A percentile compares a stretch with the other conserved stretches of the same genome.
Conservation (phyloP, 1,140 invertebrate genomes). For the Pteromalus puparum region DNA sequence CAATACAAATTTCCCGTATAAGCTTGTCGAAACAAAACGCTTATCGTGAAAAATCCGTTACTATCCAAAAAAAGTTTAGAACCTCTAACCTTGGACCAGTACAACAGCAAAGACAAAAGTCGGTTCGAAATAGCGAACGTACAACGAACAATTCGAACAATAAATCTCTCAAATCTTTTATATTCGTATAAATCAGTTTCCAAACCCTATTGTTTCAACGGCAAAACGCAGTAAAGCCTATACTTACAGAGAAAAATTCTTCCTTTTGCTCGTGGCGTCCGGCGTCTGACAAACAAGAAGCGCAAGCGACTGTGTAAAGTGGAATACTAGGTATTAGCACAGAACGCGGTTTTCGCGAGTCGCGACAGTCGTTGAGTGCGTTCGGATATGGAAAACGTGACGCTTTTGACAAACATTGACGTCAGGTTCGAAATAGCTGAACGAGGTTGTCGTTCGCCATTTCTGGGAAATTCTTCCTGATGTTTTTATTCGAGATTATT, state of each 20-base stretch:
- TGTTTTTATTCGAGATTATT: no score
- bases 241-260: constrained; percentile 4
- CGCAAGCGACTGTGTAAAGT: neutral
- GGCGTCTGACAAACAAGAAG: constrained; percentile 35
- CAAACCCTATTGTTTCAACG: neutral
- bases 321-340: no score
- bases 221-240: neutral
- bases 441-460: neutral
- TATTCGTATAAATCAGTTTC: neutral
- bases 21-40: no score
- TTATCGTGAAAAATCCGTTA: neutral
- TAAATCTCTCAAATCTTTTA: neutral
- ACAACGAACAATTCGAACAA: neutral
- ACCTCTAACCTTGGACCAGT: neutral
- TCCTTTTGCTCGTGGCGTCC: neutral
- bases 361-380: neutral
- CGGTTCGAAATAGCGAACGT: neutral
- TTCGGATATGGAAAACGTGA: neutral
- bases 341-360: no score
- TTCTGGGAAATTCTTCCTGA: no score
- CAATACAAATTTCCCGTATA: no score
- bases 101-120: neutral
- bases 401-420: neutral
- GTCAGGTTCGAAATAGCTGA: neutral
- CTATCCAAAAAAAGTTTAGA: neutral